phyloP scores from a whole-genome alignment of 1,140 invertebrate species.

The Cheumatopsyche charites region DNA sequence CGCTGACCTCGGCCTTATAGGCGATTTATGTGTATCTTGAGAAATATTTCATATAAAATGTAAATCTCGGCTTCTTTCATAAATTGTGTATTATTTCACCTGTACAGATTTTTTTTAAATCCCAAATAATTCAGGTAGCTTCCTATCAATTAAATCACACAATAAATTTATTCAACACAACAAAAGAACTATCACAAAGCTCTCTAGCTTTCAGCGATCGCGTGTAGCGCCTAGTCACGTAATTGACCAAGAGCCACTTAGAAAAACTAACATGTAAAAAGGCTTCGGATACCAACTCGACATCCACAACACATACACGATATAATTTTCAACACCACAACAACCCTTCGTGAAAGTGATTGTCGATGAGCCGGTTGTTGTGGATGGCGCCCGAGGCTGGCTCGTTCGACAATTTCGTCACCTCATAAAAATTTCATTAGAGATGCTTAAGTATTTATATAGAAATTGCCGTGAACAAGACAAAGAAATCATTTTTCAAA shows the following conservation, averaged over 20 bases:
- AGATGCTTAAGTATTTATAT: conserved; percentile 22
- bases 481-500: too few species aligned
- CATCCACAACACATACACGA: neutral
- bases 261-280: conserved; percentile 40
- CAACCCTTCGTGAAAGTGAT: too few species aligned
- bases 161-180: neutral
- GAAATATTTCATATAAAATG: too few species aligned
- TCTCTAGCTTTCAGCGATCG: neutral
- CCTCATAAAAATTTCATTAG: conserved; percentile 43
- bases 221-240: conserved; percentile 39
- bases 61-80: too few species aligned
- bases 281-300: neutral
- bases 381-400: conserved; percentile 4
- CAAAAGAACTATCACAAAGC: conserved; percentile 4
- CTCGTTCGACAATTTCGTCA: conserved; percentile 40
- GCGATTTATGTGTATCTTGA: too few species aligned
- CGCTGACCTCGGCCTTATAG: too few species aligned
- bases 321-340: too few species aligned
- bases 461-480: neutral
- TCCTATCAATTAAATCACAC: neutral
- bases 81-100: too few species aligned
- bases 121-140: too few species aligned
- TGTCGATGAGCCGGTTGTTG: too few species aligned
- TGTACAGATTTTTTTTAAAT: too few species aligned
- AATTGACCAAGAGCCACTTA: conserved; percentile 39